Evolutionary conservation across 2,888 invertebrate species (phyloP).

Genomic region (Erebia palarica): DNA sequence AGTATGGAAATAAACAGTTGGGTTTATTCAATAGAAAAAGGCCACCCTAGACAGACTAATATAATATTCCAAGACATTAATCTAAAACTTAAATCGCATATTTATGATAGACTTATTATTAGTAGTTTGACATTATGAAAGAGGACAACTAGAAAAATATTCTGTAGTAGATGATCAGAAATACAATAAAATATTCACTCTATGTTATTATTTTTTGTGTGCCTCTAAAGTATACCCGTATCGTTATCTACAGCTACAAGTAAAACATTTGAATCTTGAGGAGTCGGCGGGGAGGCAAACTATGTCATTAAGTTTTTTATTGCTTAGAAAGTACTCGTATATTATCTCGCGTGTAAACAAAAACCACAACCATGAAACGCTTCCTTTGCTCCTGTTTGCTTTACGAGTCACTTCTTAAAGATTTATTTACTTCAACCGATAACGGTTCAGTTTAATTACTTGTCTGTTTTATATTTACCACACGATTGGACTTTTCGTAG

Average conservation of each 20-base stretch:
- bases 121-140: background rate
- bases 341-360: conserved; percentile 46
- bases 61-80: background rate
- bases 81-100: background rate
- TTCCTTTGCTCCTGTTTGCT: conserved; percentile 59
- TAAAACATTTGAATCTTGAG: too few relatives aligned
- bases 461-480: conserved; percentile 60
- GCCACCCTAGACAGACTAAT: background rate
- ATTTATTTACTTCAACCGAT: conserved; percentile 67
- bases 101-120: background rate
- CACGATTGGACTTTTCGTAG: conserved; percentile 29
- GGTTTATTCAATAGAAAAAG: background rate
- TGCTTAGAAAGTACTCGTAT: conserved; percentile 44
- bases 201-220: background rate
- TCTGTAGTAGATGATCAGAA: background rate
- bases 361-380: conserved; percentile 43
- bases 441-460: conserved; percentile 69
- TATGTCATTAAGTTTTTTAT: background rate
- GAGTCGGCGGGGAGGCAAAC: background rate
- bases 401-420: conserved; percentile 56
- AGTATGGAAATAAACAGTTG: background rate
- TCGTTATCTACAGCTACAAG: background rate
- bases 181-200: background rate
- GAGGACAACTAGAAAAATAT: background rate
- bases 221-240: background rate